Base-by-base conservation (phyloP, 1,140 invertebrate genomes). In the Drosophila orena region DNA sequence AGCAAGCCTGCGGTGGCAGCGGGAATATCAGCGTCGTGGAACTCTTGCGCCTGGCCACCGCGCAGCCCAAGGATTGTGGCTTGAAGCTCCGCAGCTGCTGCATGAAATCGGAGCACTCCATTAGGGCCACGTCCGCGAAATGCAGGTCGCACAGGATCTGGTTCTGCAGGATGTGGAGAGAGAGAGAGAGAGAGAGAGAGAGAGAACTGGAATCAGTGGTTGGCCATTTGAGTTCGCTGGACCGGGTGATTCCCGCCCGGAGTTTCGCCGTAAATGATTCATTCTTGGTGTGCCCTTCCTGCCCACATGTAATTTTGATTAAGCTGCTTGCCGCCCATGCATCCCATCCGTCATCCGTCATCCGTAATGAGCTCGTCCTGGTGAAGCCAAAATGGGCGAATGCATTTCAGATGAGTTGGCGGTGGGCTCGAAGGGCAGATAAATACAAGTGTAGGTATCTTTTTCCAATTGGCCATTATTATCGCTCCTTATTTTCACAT, bases 21-120 rank as follows among this genome's bases (percentile, higher is more conserved):
- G 97, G 97, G 92, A 98, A 98, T 90, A 98, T 98, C 77, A 98
- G 94, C 4, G 97, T 98, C 38, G 97, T 98, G 77, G 97, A 98
- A 77, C 96, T 97, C 93, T 98, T 98, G 92, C 97, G 94, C 88
- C 97, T 94, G 42, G 97, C 97, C 79, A 98, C 97, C 78, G 97
- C 97, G 94, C 97, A 98, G 92, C 97, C 97, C 91, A 98, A 94
- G 89, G 97, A 97, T 94, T 98, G 97, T 72, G 97, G 97, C 93
- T 98, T 98, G 94, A 98, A 98, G 94, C 97, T 97, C 83, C 97
- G 95, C 90, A 98, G 95, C 93, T 98, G 97, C 93, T 98, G 97
- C 97, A 98, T 98, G 93, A 98, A 98, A 94, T 98, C 97, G 61
- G 97, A 97, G 94, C 96, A 97, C 95, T 98, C 97, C 97, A 98